A percentile compares a stretch with the other conserved stretches of the same genome.
Conservation (phyloP, 2,888 invertebrate genomes). For the Nasonovia ribisnigri region DNA sequence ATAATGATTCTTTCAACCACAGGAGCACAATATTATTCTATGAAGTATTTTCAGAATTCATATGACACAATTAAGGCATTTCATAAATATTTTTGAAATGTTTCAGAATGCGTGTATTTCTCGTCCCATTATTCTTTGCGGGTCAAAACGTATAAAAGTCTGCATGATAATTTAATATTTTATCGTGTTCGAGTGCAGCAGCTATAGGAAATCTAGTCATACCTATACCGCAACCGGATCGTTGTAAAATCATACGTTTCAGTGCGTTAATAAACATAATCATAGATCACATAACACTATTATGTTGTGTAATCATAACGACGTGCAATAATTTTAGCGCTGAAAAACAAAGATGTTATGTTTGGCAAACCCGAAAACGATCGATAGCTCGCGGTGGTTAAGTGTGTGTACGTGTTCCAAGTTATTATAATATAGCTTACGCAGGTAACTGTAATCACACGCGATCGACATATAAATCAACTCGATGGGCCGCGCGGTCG, state of each 20-base stretch:
- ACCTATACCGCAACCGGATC: too few relatives aligned
- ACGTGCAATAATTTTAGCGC: not conserved
- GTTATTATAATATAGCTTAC: slow-evolving; percentile 6
- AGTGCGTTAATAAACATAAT: not conserved
- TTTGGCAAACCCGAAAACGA: not conserved
- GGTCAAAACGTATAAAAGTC: not conserved
- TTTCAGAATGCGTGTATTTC: not conserved
- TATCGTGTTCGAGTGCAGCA: not conserved
- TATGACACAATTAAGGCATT: not conserved
- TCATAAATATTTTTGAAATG: not conserved
- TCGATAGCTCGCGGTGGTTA: not conserved
- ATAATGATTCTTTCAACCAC: not conserved
- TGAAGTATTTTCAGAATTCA: not conserved
- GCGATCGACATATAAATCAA: slow-evolving; percentile 36
- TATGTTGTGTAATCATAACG: not conserved
- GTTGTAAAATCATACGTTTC: not conserved
- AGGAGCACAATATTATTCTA: not conserved
- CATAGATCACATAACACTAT: not conserved
- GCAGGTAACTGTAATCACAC: not conserved
- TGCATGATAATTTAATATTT: not conserved
- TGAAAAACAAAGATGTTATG: slow-evolving; percentile 2
- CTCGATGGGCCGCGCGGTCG: not conserved
- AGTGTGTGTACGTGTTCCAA: not conserved
- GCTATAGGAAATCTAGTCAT: not conserved
- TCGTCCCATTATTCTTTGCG: not conserved